A percentile compares a stretch with the other conserved stretches of the same genome.
These are phyloP conservation scores for Rhinopomastus cyanomelas DNA, from an alignment of 2,113 vertebrate genomes.

Conservation along the genomic window DNA sequence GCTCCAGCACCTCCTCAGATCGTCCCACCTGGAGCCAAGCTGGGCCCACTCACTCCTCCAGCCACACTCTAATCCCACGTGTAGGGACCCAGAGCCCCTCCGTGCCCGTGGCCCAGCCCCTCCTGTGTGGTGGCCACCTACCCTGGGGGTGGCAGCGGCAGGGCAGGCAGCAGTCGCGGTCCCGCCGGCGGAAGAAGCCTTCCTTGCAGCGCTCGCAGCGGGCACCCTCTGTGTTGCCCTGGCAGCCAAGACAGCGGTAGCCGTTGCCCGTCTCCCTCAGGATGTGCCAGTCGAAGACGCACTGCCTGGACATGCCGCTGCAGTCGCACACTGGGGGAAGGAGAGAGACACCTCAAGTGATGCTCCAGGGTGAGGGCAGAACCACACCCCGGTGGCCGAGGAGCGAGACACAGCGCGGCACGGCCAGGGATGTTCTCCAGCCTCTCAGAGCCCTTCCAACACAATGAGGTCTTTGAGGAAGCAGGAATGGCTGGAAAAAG, in stretches of 20 bases:
- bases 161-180: conserved; percentile 74
- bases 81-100: fast-evolving
- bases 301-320: conserved; percentile 81
- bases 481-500: neutral
- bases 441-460: neutral
- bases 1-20: neutral
- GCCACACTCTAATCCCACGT: too few species aligned
- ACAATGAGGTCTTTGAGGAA: neutral
- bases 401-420: neutral
- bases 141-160: conserved; percentile 85
- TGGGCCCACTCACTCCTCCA: neutral
- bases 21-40: neutral
- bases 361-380: neutral
- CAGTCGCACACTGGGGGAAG: conserved; percentile 75
- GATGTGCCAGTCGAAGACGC: conserved; percentile 75
- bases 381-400: neutral
- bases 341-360: neutral
- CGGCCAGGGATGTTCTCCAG: neutral
- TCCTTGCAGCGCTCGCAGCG: conserved; percentile 86
- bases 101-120: fast-evolving
- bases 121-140: neutral
- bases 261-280: conserved; percentile 71
- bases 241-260: conserved; percentile 82
- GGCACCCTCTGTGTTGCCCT: conserved; percentile 80
- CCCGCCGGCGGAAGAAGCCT: conserved; percentile 76